Conservation (phyloP, 2,888 invertebrate species). For the Tubulanus polymorphus region DNA sequence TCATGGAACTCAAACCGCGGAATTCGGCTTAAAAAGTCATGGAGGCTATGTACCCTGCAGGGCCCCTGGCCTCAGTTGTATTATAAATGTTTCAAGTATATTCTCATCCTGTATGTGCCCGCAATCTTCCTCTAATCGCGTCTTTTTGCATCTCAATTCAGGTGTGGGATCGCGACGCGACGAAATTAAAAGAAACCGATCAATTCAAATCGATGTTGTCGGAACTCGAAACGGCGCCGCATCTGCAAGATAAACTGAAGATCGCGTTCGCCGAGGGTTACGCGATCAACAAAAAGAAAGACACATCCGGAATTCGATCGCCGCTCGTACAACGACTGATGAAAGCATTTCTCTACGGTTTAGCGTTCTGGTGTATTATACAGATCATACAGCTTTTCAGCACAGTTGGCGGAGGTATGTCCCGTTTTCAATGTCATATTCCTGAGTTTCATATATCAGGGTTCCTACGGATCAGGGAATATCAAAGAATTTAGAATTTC, state of each 20-base stretch:
- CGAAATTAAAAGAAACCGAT: slow-evolving; percentile 2
- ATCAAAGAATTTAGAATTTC: too few species aligned
- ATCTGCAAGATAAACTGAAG: slow-evolving; percentile 23
- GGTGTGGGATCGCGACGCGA: neutral
- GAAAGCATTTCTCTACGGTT: slow-evolving; percentile 22
- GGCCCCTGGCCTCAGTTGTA: too few species aligned
- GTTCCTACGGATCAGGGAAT: too few species aligned
- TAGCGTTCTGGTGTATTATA: slow-evolving; percentile 25
- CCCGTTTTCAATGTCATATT: neutral
- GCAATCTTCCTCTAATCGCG: too few species aligned
- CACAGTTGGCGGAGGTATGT: slow-evolving; percentile 31
- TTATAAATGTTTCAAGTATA: too few species aligned
- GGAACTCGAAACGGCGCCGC: slow-evolving; percentile 20
- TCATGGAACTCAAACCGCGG: too few species aligned
- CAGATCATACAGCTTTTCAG: slow-evolving; percentile 29
- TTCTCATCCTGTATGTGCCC: too few species aligned
- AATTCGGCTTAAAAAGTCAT: too few species aligned
- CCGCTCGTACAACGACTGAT: slow-evolving; percentile 17
- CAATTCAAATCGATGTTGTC: slow-evolving; percentile 18
- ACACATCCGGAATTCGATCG: slow-evolving; percentile 14
- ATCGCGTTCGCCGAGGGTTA: slow-evolving; percentile 41
- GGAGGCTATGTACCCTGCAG: too few species aligned
- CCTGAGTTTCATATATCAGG: too few species aligned
- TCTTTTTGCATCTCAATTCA: too few species aligned
- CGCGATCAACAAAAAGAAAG: slow-evolving; percentile 24